A percentile compares a stretch with the other conserved stretches of the same genome.
Conservation (phyloP, 2,113 vertebrate species). For the Pseudonaja textilis region DNA sequence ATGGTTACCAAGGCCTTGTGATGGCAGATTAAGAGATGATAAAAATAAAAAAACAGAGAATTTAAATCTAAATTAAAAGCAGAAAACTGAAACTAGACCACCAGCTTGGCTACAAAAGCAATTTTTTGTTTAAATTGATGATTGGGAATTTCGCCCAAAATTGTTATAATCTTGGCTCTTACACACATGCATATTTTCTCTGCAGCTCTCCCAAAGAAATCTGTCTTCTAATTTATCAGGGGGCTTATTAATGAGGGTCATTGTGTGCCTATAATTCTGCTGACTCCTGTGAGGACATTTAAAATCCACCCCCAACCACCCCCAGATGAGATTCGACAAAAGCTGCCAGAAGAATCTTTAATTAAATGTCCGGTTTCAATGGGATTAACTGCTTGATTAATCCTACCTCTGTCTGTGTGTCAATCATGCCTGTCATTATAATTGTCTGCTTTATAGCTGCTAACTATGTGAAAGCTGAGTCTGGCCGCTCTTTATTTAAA, state of each 20-base stretch:
- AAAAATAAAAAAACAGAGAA: not conserved
- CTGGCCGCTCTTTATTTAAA: constrained; percentile 25
- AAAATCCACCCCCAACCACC: not conserved
- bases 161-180: constrained; percentile 16
- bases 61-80: constrained; percentile 14
- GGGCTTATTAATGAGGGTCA: not conserved
- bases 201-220: constrained; percentile 19
- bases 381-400: constrained; percentile 27
- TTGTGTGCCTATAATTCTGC: not conserved
- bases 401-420: constrained; percentile 4
- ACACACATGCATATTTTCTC: constrained; percentile 27
- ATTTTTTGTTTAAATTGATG: constrained; percentile 15
- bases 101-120: not conserved
- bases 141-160: constrained; percentile 32
- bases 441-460: constrained; percentile 7
- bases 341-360: constrained; percentile 15
- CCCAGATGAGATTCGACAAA: constrained; percentile 29
- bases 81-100: constrained; percentile 1
- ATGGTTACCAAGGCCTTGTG: not conserved
- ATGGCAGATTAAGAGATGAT: not conserved
- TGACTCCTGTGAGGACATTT: constrained; percentile 3
- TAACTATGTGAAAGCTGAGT: constrained; percentile 25
- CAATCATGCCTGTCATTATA: constrained; percentile 27
- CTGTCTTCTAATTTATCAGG: constrained; percentile 7
- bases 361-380: constrained; percentile 12